Percentiles rank a stretch among this genome's conserved stretches.
Conservation (phyloP, 1,140 invertebrate genomes). For the Drosophila teissieri region DNA sequence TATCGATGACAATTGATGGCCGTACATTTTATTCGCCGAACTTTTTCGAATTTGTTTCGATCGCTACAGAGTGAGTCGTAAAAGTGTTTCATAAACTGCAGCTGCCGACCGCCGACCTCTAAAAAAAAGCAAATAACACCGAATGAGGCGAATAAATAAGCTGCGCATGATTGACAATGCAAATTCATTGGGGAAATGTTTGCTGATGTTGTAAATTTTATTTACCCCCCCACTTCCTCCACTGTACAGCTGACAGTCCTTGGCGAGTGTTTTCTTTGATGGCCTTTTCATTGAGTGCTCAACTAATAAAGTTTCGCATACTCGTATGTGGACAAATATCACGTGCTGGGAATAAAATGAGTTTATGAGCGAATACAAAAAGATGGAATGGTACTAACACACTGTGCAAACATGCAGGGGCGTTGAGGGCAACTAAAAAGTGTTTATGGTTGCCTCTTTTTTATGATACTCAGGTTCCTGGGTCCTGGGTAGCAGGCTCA, state of each 20-base stretch:
- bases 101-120: slow-evolving; percentile 10
- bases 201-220: slow-evolving; percentile 39
- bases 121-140: slow-evolving; percentile 35
- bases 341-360: slow-evolving; percentile 69
- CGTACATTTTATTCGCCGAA: slow-evolving; percentile 19
- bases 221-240: slow-evolving; percentile 10
- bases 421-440: slow-evolving; percentile 47
- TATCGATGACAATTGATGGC: slow-evolving; percentile 48
- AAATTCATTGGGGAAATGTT: slow-evolving; percentile 32
- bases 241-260: slow-evolving; percentile 25
- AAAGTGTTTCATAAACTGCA: slow-evolving; percentile 40
- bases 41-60: slow-evolving; percentile 19
- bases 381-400: slow-evolving; percentile 20
- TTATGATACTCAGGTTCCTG: slow-evolving; percentile 22
- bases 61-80: slow-evolving; percentile 38
- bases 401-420: not conserved
- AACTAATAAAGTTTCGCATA: slow-evolving; percentile 58
- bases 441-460: slow-evolving; percentile 55
- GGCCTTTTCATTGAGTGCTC: slow-evolving; percentile 62
- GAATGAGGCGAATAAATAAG: slow-evolving; percentile 30
- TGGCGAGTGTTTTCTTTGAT: slow-evolving; percentile 46
- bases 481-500: slow-evolving; percentile 6
- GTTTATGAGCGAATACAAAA: slow-evolving; percentile 56
- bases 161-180: slow-evolving; percentile 31
- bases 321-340: slow-evolving; percentile 50